phyloP scores from a whole-genome alignment of 35 echinoderm and acorn worm genomes.

The Ophioderma brevispina region DNA sequence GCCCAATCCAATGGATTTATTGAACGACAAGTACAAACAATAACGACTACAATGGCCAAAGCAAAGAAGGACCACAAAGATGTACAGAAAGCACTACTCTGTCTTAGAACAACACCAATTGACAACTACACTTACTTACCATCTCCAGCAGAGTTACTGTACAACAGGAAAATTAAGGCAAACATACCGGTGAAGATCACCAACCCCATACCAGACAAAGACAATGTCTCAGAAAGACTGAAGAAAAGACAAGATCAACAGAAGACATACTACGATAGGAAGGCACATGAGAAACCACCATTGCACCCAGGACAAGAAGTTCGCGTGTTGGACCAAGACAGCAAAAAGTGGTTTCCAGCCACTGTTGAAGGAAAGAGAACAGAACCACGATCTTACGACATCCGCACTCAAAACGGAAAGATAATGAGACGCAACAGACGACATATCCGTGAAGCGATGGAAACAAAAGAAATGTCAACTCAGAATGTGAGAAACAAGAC shows the following conservation, averaged over 20 bases:
- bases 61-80: background rate
- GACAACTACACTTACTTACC: conserved; percentile 26
- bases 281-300: background rate
- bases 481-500: too few species aligned
- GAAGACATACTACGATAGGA: conserved; percentile 5
- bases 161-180: conserved; percentile 15
- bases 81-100: conserved; percentile 37
- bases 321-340: conserved; percentile 12
- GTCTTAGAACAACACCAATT: conserved; percentile 41
- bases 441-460: too few species aligned
- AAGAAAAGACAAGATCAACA: background rate
- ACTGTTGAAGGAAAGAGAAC: background rate
- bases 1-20: conserved; percentile 41
- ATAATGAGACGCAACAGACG: conserved; percentile 5
- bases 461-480: too few species aligned
- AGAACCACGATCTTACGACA: conserved; percentile 48
- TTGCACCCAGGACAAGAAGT: conserved; percentile 27
- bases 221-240: background rate
- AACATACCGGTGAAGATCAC: conserved; percentile 29
- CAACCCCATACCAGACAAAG: conserved; percentile 11
- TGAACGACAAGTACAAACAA: conserved; percentile 45
- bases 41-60: conserved; percentile 16
- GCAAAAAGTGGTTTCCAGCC: conserved; percentile 24
- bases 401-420: conserved; percentile 14
- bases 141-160: conserved; percentile 60